phyloP scores from a whole-genome alignment of 2,888 invertebrate genomes.

The Drosophila pegasa region DNA sequence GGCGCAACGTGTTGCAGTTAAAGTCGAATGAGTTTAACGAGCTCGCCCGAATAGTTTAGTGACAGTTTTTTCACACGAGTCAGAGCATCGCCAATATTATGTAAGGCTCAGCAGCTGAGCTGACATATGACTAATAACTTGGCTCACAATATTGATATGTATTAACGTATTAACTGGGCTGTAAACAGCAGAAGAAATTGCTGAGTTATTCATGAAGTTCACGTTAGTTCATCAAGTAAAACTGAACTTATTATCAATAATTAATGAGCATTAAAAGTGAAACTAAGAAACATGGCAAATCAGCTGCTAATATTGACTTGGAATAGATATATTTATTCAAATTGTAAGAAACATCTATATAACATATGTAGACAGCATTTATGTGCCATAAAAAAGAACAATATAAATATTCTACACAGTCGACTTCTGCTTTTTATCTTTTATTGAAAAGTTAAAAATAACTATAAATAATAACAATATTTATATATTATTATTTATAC shows the following conservation, averaged over 20 bases:
- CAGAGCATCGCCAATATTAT: background rate
- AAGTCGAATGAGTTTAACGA: constrained; percentile 1
- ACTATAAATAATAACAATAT: too few relatives aligned
- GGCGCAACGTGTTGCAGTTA: background rate
- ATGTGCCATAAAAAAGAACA: too few relatives aligned
- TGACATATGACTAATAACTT: constrained; percentile 42
- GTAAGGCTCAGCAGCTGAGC: background rate
- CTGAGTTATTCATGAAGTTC: background rate
- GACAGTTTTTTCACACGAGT: background rate
- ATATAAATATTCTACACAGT: too few relatives aligned
- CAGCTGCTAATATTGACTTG: background rate
- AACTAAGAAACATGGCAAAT: background rate
- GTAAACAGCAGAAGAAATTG: background rate
- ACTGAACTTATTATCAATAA: too few relatives aligned
- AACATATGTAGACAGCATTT: too few relatives aligned
- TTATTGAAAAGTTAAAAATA: too few relatives aligned
- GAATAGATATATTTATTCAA: background rate
- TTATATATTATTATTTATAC: too few relatives aligned
- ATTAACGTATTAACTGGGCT: background rate
- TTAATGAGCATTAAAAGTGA: too few relatives aligned
- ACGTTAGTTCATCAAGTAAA: background rate
- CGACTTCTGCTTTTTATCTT: too few relatives aligned
- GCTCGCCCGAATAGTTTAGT: constrained; percentile 8
- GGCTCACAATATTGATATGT: background rate
- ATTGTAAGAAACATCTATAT: too few relatives aligned